Evolutionary conservation across 2,888 invertebrate species (phyloP), one percentile per base, ranked within the genome.

Genomic region (Watsonalla cultraria): DNA sequence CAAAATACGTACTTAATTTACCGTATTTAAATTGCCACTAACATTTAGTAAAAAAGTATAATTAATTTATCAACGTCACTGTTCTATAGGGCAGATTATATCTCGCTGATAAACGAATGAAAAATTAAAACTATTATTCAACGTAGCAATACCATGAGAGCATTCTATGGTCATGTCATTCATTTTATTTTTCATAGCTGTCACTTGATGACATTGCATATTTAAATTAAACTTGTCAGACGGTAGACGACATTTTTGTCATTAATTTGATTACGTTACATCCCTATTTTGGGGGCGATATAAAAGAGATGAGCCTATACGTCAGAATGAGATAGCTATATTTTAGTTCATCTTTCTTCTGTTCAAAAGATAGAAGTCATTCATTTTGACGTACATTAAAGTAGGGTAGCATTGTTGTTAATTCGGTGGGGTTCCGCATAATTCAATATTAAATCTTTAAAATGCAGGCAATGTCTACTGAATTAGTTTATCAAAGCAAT

Each of bases 241-340:
- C 62, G 69, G 62, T 66, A 68, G 68, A 61, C 64, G 65, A 69
- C 71, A 56, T 55, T 66, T 24, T 72, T 73, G 69, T 72, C 70
- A 70, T 75, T 78, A 72, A 80, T 78, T 78, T 72, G 76, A 83
- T 82, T 75, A 78, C 67, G 64, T 68, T 60, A 66, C 42, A 42
- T 42, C 42, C 42, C 42, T 42, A 42, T 42, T 42, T 42, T 5
- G 42, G 11, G 42, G 42, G 42, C 11, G 42, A 11, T 8, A 8
- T 5, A 11, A 42, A 42, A 42, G 42, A 11, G 42, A 42, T 11
- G 11, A 5, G 2, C 5, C 42, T 11, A 42, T 11, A 11, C 11
- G 42, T 5, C 8, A 11, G 42, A 42, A 42, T 42, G 42, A 11
- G 42, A 42, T 8, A 11, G 8, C 5, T 8, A 42, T 42, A 8